Percentiles rank a stretch among this genome's conserved stretches.
Evolutionary conservation across 2,888 invertebrate genomes (phyloP).

Genomic region (Coelopa pilipes): DNA sequence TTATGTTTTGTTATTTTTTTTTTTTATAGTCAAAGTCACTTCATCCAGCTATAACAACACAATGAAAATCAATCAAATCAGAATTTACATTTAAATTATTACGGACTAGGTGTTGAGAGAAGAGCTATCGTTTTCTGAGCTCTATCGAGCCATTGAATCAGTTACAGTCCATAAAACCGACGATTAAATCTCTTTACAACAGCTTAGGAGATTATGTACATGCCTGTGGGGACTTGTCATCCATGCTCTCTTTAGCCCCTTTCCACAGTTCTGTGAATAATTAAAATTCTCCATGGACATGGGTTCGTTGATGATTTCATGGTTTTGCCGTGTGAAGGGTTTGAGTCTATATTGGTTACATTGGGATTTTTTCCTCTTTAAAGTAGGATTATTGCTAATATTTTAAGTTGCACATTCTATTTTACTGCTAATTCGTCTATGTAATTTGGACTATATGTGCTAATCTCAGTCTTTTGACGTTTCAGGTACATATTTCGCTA

Average conservation of each 20-base stretch:
- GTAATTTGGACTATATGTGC: too few species aligned
- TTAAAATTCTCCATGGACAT: constrained; percentile 4
- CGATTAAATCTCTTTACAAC: constrained; percentile 23
- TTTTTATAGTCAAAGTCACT: too few species aligned
- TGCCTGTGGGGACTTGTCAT: constrained; percentile 12
- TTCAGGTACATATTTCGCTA: constrained; percentile 61
- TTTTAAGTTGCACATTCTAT: constrained; percentile 25
- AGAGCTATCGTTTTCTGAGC: constrained; percentile 19
- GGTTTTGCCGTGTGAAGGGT: background rate
- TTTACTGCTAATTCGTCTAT: too few species aligned
- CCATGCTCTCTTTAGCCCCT: background rate
- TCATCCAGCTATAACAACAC: constrained; percentile 1
- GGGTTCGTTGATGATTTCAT: background rate
- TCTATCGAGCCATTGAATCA: constrained; percentile 8
- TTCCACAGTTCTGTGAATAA: constrained; percentile 1
- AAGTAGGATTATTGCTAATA: constrained; percentile 26
- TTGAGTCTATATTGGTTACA: background rate
- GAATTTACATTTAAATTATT: constrained; percentile 21
- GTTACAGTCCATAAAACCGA: constrained; percentile 17
- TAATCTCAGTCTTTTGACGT: constrained; percentile 39
- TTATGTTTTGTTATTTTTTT: constrained; percentile 4
- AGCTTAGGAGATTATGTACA: constrained; percentile 12
- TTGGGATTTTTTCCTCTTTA: constrained; percentile 5
- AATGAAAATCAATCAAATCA: constrained; percentile 29
- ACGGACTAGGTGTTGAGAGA: constrained; percentile 22